phyloP scores from a whole-genome alignment of 2,888 invertebrate species.

The Nemotelus nigrinus region DNA sequence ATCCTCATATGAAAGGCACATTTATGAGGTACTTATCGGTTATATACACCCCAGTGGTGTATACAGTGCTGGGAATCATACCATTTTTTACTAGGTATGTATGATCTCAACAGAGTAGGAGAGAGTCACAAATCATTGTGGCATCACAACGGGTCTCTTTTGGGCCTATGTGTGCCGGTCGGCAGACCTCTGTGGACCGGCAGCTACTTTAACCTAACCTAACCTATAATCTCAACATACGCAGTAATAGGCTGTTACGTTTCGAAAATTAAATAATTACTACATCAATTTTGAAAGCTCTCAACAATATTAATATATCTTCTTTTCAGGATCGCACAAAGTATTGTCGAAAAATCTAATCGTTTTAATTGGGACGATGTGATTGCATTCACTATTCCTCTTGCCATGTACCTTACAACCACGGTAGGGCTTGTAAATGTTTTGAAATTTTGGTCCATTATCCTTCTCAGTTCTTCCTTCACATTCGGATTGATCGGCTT shows the following conservation, averaged over 20 bases:
- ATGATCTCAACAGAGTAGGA: slow-evolving; percentile 41
- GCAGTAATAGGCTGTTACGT: too few relatives aligned
- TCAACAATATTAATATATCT: slow-evolving; percentile 2
- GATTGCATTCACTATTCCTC: slow-evolving; percentile 63
- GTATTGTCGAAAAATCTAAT: slow-evolving; percentile 57
- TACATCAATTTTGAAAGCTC: background rate
- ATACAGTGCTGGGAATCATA: slow-evolving; percentile 51
- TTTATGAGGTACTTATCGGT: slow-evolving; percentile 67
- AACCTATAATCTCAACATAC: slow-evolving; percentile 31
- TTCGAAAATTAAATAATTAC: too few relatives aligned
- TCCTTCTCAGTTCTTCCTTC: slow-evolving; percentile 69
- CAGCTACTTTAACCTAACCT: too few relatives aligned
- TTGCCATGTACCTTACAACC: slow-evolving; percentile 63
- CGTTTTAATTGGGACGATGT: slow-evolving; percentile 64
- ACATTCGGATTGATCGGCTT: slow-evolving; percentile 73
- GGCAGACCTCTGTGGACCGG: too few relatives aligned
- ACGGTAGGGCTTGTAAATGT: slow-evolving; percentile 55
- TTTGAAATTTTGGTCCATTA: slow-evolving; percentile 67
- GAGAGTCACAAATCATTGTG: too few relatives aligned
- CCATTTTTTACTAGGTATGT: slow-evolving; percentile 24
- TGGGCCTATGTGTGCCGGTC: too few relatives aligned
- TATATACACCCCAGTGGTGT: slow-evolving; percentile 66
- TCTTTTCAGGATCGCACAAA: slow-evolving; percentile 54
- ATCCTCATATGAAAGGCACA: slow-evolving; percentile 66
- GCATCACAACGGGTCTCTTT: too few relatives aligned